Percentiles rank a stretch among this genome's conserved stretches.
These are phyloP conservation scores for Diprion similis DNA, from an alignment of 1,140 invertebrate genomes.

Conservation along the genomic window DNA sequence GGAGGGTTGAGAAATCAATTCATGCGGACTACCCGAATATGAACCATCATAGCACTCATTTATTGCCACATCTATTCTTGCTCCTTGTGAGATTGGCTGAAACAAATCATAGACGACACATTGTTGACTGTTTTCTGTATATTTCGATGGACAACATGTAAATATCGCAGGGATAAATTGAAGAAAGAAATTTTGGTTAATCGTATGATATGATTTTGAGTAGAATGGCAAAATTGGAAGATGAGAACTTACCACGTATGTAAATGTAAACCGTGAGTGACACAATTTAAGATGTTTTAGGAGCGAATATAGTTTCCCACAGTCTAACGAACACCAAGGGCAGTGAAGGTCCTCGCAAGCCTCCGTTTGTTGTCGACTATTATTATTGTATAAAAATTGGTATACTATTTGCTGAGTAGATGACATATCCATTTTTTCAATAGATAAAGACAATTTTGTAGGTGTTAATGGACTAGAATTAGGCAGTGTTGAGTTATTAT, in stretches of 20 bases:
- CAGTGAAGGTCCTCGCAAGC: slow-evolving; percentile 91
- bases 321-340: slow-evolving; percentile 94
- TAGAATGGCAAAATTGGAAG: not conserved
- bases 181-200: too few relatives aligned
- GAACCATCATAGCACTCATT: slow-evolving; percentile 96
- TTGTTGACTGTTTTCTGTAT: not conserved
- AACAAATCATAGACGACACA: slow-evolving; percentile 34
- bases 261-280: slow-evolving; percentile 93
- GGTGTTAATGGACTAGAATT: slow-evolving; percentile 52
- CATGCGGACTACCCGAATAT: slow-evolving; percentile 93
- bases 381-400: slow-evolving; percentile 96
- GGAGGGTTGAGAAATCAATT: slow-evolving; percentile 78
- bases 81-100: slow-evolving; percentile 81
- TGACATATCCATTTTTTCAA: slow-evolving; percentile 48
- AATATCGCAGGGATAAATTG: not conserved
- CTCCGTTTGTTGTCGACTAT: slow-evolving; percentile 93
- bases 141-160: not conserved
- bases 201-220: not conserved
- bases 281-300: slow-evolving; percentile 93
- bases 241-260: slow-evolving; percentile 77
- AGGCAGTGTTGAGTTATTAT: slow-evolving; percentile 51
- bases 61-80: slow-evolving; percentile 92
- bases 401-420: slow-evolving; percentile 81
- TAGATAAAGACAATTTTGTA: slow-evolving; percentile 45
- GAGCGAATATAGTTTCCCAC: slow-evolving; percentile 84